Evolutionary conservation across 2,797 vertebrate genomes (phyloP), one percentile per base, ranked within the genome.

Genomic region (Falco berigora): DNA sequence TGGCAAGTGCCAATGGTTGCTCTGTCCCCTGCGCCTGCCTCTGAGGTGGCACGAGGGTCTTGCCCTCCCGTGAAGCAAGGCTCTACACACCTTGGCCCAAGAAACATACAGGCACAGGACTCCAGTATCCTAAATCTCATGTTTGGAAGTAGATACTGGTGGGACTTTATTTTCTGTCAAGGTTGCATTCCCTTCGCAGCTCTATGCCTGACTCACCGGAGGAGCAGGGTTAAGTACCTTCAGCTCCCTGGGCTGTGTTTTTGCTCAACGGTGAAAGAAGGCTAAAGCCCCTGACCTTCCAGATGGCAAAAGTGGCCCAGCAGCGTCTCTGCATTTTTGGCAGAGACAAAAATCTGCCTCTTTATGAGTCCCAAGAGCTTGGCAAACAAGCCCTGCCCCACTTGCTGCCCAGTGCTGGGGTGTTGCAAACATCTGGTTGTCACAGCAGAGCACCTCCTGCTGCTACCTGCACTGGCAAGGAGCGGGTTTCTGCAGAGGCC

Each of bases 351-450:
- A 76, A 66, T 24, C 47, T 79, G 46, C 68, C 53, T 86, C 77
- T 47, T 72, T 47, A 14, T 4, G 10, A 88, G 89, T 64, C 81
- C 44, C 83, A 71, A 28, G 59, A 64, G 74, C 76, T 68, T 24
- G 12, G 69, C 86, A 94, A 90, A 82, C 67, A 85, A 67, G 14
- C 32, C 77, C 52, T 82, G 71, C 61, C 49, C 61, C 32, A 15
- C 64, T 61, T 88, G 59, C 56, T 17, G 5, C 36, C 56, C 49
- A 32, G 27, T 59, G 47, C 67, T 81, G 18, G 36, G 72, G 56
- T 85, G 63, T 67, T 90, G 76, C 76, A 92, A 95, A 77, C 42
- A 67, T 12, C 74, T 74, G 67, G 79, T 88, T 93, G 44, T 75
- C 36, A 25, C 58, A 36, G 61, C 34, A 64, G 56, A 23, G 18